Base-by-base conservation (phyloP, 2,113 vertebrate genomes). In the Alectura lathami region DNA sequence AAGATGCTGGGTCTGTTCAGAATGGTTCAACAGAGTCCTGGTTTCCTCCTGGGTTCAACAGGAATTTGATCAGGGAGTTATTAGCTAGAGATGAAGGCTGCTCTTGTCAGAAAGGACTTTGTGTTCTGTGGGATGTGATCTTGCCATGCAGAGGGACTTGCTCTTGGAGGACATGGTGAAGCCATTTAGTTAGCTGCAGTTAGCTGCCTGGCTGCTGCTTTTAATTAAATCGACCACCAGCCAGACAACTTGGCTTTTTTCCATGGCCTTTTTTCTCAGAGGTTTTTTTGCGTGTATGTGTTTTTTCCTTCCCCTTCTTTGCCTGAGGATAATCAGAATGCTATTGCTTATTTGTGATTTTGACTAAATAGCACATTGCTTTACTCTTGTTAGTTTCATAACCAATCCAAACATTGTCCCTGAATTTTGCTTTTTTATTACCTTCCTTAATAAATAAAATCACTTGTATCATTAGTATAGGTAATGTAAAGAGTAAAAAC, bases 211-310 rank as follows among this genome's bases (percentile, higher is more conserved):
- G 40, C 76, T 95, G 81, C 80, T 93, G 64, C 80, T 86, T 88
- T 88, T 96, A 91, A 95, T 96, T 94, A 94, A 59, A 94, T 67
- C 43, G 18, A 93, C 69, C 42, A 87, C 27, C 54, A 85, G 79
- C 54, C 90, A 91, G 82, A 88, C 64, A 47, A 6, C 78, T 70
- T 93, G 93, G 81, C 60, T 93, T n/a, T 20, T 32, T 79, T 74
- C 78, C 66, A 83, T 36, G 64, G 75, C 80, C 83, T 86, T 69
- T 59, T 34, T 84, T 38, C 91, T 91, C 30, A 40, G 21, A 69
- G 76, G 63, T 62, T 48, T n/a, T 42, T 24, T 8, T n/a, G 21
- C 43, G 23, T 67, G 20, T 47, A 8, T 47, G 38, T 13, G 40
- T 2, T 4, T 15, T 7, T 9, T 3, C 15, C 13, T 27, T 64